These are phyloP conservation scores for Trichopoda pennipes DNA, from an alignment of 2,888 invertebrate genomes.

Conservation along the genomic window DNA sequence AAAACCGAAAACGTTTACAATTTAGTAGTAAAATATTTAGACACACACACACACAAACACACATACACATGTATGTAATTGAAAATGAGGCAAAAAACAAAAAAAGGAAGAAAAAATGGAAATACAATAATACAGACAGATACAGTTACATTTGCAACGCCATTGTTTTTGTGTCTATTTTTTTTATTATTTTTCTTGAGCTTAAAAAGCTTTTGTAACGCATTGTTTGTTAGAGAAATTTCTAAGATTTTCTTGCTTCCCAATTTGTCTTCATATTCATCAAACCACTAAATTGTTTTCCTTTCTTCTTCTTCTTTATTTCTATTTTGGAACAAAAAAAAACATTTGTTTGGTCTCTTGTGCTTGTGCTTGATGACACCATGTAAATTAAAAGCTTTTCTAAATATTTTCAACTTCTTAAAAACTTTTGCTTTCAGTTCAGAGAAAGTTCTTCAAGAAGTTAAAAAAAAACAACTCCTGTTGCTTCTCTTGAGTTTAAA, in stretches of 20 bases:
- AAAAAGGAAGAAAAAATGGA: background rate
- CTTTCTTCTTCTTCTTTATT: background rate
- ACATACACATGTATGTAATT: background rate
- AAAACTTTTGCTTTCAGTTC: conserved; percentile 44
- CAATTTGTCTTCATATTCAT: background rate
- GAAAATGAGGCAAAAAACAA: background rate
- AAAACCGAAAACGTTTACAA: background rate
- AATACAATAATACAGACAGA: conserved; percentile 11
- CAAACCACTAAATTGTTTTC: conserved; percentile 24
- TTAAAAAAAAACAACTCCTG: conserved; percentile 51
- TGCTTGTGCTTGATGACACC: background rate
- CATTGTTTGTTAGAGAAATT: background rate
- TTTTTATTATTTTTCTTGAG: conserved; percentile 44
- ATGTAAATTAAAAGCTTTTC: conserved; percentile 60
- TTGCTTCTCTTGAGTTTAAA: conserved; percentile 65
- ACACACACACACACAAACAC: background rate
- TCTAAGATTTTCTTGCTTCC: background rate
- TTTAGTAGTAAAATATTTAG: background rate
- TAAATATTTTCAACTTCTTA: background rate
- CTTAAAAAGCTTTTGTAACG: conserved; percentile 46
- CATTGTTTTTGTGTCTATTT: no score
- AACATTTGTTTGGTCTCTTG: background rate
- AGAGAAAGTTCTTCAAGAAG: conserved; percentile 30
- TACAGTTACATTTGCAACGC: conserved; percentile 18
- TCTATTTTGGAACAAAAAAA: no score